Evolutionary conservation across 2,888 invertebrate species (phyloP), one percentile per base, ranked within the genome.

Genomic region (Drosophila pseudotakahashii): DNA sequence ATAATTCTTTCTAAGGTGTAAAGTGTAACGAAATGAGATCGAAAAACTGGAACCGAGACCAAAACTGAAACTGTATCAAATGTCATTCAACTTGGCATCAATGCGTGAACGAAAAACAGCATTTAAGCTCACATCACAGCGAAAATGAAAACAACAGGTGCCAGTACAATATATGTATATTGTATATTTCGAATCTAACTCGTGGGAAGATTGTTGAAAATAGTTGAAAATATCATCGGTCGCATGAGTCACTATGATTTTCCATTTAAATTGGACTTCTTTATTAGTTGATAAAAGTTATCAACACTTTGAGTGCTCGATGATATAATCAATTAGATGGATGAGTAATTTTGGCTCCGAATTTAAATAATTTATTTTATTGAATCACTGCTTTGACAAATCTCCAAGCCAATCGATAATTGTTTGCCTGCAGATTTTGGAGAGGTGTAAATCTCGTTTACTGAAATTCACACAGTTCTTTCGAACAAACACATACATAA

Each of bases 31-130:
- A 64, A 64, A 37, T 45, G 32, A 16, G 23, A 60, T 16, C 9
- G 16, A 55, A 55, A 66, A 67, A 67, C 66, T 66, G 66, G 66
- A 67, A 48, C 36, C n/a, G n/a, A 10, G 13, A 37, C 37, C 10
- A 48, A 69, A 68, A 32, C 51, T 36, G 74, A 80, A 84, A 84
- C 77, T 81, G 77, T 77, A 64, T 58, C 73, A 72, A 73, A 81
- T 77, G 81, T 84, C 84, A 77, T 84, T 81, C 81, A 81, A 81
- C 84, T 63, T 68, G 64, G 13, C 60, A 50, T 42, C 32, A 36
- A 50, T 42, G 47, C 34, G 54, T 32, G 23, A 37, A 37, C 36
- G 16, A 61, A 59, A 63, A 45, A 26, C 50, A 26, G 6, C 47
- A 51, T 10, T 47, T 34, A 23, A 23, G 36, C 13, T 34, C 13